These are phyloP conservation scores for Melanotaenia boesemani DNA, from an alignment of 2,797 vertebrate species.

Conservation along the genomic window DNA sequence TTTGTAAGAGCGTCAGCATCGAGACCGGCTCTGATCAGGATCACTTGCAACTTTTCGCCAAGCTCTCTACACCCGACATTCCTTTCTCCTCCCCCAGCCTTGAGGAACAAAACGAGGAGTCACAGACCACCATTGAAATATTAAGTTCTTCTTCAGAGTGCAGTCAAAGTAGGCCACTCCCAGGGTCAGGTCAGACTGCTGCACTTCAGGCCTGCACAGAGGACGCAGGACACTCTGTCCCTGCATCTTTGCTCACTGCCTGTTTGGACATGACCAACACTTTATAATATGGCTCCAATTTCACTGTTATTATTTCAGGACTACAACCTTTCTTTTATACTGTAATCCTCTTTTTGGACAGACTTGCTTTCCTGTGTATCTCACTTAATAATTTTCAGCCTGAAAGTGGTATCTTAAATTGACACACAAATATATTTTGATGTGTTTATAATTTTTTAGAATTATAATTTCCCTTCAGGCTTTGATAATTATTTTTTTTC, in stretches of 20 bases:
- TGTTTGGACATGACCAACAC: constrained; percentile 87
- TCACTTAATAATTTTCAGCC: constrained; percentile 36
- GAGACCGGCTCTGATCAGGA: constrained; percentile 88
- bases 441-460: constrained; percentile 11
- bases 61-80: constrained; percentile 87
- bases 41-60: constrained; percentile 89
- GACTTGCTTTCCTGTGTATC: constrained; percentile 32
- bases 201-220: constrained; percentile 27
- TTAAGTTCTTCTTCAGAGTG: constrained; percentile 62
- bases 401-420: constrained; percentile 24
- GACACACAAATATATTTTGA: constrained; percentile 7
- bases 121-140: constrained; percentile 57
- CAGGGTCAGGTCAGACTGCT: constrained; percentile 27
- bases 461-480: background rate
- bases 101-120: constrained; percentile 59
- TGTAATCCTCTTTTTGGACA: constrained; percentile 46
- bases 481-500: too few species aligned
- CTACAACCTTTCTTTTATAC: constrained; percentile 35
- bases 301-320: constrained; percentile 13
- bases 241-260: constrained; percentile 80
- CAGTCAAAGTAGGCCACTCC: constrained; percentile 8
- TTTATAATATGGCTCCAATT: constrained; percentile 40
- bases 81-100: constrained; percentile 71
- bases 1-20: constrained; percentile 89
- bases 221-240: constrained; percentile 59